Base-by-base conservation (phyloP, 2,797 vertebrate genomes). In the Heteromormyrus szaboi region DNA sequence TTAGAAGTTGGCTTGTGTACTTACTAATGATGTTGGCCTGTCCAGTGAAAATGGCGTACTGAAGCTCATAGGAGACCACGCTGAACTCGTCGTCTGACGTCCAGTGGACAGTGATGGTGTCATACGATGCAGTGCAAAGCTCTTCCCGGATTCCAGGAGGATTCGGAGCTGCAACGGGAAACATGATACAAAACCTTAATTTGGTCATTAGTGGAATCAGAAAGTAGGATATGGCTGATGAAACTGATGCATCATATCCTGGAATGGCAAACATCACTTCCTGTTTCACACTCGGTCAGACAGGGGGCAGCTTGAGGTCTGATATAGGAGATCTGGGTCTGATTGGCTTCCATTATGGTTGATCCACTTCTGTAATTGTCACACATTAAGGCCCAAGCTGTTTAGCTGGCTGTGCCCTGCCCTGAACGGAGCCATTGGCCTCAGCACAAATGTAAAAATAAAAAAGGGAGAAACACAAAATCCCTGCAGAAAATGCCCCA, bases 21-120 rank as follows among this genome's bases (percentile, higher is more conserved):
- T 99, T 96, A 99, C 99, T 99, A 94, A 98, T 95, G 90, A 99
- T 96, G 2, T 99, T 99, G 91, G 97, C 96, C 92, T 99, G 98
- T 91, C 97, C 98, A 3, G 98, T 99, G 95, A 97, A 99, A 93
- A 99, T 99, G 91, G 98, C 97, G 86, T 99, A 99, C 92, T 99
- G 99, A 33, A 99, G 96, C 92, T 99, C 99, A 0, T 99, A 99
- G 0, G 98, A 99, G 46, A 98, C 97, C 56, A 99, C 98, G 2
- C 97, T 97, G 94, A 99, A 99, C 92, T 99, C 99, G 86, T 99
- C 98, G 51, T 99, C 99, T 0, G 98, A 97, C 0, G 97, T 98
- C 99, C 99, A 99, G 93, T 99, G 98, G 86, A 99, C 99, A 0
- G 98, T 99, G 93, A 99, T 99, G 1, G 98, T 99, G 92, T 99